Evolutionary conservation across 1,140 invertebrate species (phyloP).

Genomic region (Tetraneura akinire): DNA sequence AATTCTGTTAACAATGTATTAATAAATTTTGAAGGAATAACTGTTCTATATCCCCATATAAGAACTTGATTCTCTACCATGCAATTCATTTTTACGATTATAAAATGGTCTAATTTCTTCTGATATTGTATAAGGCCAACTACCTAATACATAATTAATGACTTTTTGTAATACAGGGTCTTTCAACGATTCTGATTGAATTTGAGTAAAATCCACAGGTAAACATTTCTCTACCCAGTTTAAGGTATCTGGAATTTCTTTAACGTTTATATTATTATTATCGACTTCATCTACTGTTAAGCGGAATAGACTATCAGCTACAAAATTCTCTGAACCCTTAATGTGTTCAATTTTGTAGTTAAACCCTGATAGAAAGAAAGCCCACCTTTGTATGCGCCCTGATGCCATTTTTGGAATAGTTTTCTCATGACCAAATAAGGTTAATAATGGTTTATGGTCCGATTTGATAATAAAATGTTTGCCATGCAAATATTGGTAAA

Average conservation of each 20-base stretch:
- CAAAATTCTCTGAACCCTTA: constrained; percentile 53
- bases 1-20: constrained; percentile 10
- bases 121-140: not conserved
- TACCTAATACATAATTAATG: not conserved
- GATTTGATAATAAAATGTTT: constrained; percentile 60
- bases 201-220: not conserved
- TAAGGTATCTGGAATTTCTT: not conserved
- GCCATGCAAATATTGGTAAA: constrained; percentile 63
- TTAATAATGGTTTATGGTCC: constrained; percentile 62
- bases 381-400: constrained; percentile 57
- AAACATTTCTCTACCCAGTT: not conserved
- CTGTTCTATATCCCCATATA: not conserved
- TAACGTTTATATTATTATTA: not conserved
- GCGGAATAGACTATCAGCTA: constrained; percentile 57
- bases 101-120: not conserved
- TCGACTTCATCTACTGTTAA: constrained; percentile 39
- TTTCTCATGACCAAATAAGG: constrained; percentile 59
- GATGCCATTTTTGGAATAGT: constrained; percentile 57
- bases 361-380: constrained; percentile 57
- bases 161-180: not conserved
- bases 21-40: constrained; percentile 1
- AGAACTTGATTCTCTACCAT: not conserved
- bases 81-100: not conserved
- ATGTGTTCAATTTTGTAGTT: constrained; percentile 58
- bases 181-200: not conserved